Evolutionary conservation across 2,888 invertebrate species (phyloP).

Genomic region (Allophyes oxyacanthae): DNA sequence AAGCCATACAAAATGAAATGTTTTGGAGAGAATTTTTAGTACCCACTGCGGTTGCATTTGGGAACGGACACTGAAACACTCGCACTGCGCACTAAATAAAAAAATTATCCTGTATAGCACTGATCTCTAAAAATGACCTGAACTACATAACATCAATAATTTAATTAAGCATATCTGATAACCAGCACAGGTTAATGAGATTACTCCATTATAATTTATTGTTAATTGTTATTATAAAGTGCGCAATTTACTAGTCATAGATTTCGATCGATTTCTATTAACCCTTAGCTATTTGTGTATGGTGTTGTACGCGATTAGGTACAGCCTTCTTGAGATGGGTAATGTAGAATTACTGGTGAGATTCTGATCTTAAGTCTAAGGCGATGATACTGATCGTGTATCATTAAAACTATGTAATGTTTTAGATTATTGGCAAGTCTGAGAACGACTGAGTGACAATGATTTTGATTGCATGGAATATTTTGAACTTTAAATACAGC

Average conservation of each 20-base stretch:
- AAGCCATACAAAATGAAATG: too few relatives aligned
- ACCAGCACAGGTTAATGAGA: constrained; percentile 59
- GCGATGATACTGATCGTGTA: background rate
- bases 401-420: background rate
- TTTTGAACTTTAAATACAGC: too few relatives aligned
- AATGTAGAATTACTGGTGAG: constrained; percentile 8
- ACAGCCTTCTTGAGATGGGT: constrained; percentile 51
- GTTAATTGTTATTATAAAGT: constrained; percentile 64
- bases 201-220: constrained; percentile 62
- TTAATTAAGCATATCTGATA: constrained; percentile 47
- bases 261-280: constrained; percentile 60
- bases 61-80: too few relatives aligned
- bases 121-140: constrained; percentile 12
- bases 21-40: too few relatives aligned
- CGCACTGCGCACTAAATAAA: too few relatives aligned
- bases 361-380: constrained; percentile 14
- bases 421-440: too few relatives aligned
- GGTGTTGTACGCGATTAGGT: constrained; percentile 59
- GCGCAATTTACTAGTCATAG: constrained; percentile 61
- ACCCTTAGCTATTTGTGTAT: constrained; percentile 44
- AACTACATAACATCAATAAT: constrained; percentile 33
- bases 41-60: too few relatives aligned
- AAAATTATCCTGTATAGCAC: too few relatives aligned
- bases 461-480: too few relatives aligned
- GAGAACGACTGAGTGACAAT: too few relatives aligned